Conservation (phyloP, 2,113 vertebrate species). For the Cyprinodon brontotheroides region DNA sequence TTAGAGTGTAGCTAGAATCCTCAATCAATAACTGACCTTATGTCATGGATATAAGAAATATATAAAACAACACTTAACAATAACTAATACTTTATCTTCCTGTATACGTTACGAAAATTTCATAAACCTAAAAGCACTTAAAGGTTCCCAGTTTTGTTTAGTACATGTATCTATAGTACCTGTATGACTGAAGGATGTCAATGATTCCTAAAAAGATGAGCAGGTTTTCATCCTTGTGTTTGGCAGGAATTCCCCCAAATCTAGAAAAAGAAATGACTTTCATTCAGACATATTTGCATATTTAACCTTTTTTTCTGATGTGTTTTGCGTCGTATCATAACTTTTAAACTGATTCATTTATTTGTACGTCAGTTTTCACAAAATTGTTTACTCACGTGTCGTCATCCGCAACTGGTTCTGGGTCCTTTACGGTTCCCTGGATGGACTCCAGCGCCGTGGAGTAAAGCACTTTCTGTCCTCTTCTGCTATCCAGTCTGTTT, state of each 20-base stretch:
- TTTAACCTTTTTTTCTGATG: background rate
- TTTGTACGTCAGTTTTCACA: too few species aligned
- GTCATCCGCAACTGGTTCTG: slow-evolving; percentile 80
- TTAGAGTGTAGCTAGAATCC: too few species aligned
- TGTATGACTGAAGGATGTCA: slow-evolving; percentile 96
- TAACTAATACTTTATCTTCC: too few species aligned
- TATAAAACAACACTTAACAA: too few species aligned
- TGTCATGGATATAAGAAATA: too few species aligned
- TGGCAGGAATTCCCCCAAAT: slow-evolving; percentile 96
- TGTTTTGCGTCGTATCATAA: background rate
- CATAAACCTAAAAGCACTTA: background rate
- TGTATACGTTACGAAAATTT: too few species aligned
- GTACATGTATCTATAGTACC: slow-evolving; percentile 68
- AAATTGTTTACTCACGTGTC: slow-evolving; percentile 84
- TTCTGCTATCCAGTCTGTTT: slow-evolving; percentile 83
- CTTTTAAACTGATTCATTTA: background rate
- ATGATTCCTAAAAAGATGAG: slow-evolving; percentile 97
- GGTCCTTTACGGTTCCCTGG: slow-evolving; percentile 87
- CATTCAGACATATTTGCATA: background rate
- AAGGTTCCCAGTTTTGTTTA: background rate
- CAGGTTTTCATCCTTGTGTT: slow-evolving; percentile 91
- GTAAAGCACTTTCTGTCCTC: slow-evolving; percentile 92
- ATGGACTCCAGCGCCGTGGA: slow-evolving; percentile 97
- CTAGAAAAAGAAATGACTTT: slow-evolving; percentile 66
- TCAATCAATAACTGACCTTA: too few species aligned